Conservation (phyloP, 2,797 vertebrate species). For the Columba guinea region DNA sequence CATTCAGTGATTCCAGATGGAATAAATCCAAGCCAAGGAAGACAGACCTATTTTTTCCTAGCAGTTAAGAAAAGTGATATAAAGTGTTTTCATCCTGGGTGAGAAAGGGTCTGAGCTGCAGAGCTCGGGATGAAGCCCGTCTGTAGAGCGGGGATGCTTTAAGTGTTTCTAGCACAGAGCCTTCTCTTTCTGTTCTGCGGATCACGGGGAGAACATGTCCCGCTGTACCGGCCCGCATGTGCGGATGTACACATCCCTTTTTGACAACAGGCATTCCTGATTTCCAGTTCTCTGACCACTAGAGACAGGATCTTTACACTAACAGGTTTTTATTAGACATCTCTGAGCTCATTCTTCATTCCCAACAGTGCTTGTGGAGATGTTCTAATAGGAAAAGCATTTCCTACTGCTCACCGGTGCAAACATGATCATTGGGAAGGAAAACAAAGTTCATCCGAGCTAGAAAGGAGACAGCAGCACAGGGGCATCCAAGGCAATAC, state of each 20-base stretch:
- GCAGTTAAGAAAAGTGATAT: not conserved
- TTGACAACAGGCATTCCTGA: not conserved
- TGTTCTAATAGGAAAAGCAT: slow-evolving; percentile 24
- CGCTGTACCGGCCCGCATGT: not conserved
- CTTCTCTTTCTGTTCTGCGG: not conserved
- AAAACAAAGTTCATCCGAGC: slow-evolving; percentile 60
- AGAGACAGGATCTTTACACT: not conserved
- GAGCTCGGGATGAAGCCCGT: not conserved
- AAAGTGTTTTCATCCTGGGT: not conserved
- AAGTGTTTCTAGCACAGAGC: not conserved
- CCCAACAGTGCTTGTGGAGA: not conserved
- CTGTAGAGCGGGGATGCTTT: not conserved
- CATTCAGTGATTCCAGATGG: not conserved
- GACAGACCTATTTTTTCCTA: not conserved
- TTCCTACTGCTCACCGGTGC: slow-evolving; percentile 52
- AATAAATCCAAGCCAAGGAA: slow-evolving; percentile 10
- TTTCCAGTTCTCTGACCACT: not conserved
- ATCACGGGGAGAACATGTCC: not conserved
- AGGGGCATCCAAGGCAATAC: slow-evolving; percentile 29
- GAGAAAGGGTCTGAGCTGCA: not conserved
- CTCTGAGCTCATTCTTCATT: slow-evolving; percentile 1
- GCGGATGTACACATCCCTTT: not conserved
- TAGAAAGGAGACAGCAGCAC: slow-evolving; percentile 44
- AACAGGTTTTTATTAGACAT: not conserved
- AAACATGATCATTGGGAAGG: slow-evolving; percentile 42